Conservation (phyloP, 2,797 vertebrate species). For the Gephyroberyx darwinii region DNA sequence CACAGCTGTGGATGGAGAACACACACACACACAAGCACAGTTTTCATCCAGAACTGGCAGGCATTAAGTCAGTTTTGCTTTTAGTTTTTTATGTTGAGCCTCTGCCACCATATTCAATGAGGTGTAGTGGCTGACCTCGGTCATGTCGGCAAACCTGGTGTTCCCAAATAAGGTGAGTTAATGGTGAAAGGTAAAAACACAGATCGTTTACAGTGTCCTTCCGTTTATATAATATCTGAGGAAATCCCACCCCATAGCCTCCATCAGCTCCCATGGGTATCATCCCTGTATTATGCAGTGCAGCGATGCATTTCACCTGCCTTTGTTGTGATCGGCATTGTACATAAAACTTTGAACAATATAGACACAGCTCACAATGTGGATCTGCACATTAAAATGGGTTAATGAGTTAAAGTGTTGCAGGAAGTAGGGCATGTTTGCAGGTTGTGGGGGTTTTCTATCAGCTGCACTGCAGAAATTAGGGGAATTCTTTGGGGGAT, state of each 20-base stretch:
- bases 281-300: constrained; percentile 29
- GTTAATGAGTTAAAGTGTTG: constrained; percentile 32
- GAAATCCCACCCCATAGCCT: neutral
- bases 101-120: too few relatives aligned
- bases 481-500: constrained; percentile 14
- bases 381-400: constrained; percentile 26
- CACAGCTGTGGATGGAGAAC: neutral
- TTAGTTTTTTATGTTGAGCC: too few relatives aligned
- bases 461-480: neutral
- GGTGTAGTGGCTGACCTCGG: neutral
- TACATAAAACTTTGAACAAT: constrained; percentile 29
- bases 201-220: too few relatives aligned
- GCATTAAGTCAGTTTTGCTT: too few relatives aligned
- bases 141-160: neutral
- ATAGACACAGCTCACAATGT: constrained; percentile 10
- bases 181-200: too few relatives aligned
- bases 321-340: constrained; percentile 27
- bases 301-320: constrained; percentile 30
- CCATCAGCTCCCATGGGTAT: constrained; percentile 24
- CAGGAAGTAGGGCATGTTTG: constrained; percentile 22
- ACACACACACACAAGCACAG: neutral
- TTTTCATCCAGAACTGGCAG: neutral
- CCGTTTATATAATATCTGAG: neutral
- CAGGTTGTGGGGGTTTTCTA: neutral
- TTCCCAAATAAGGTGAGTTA: neutral